A percentile compares a stretch with the other conserved stretches of the same genome.
Evolutionary conservation across 1,140 invertebrate genomes (phyloP).

Genomic region (Drosophila chauvacae): DNA sequence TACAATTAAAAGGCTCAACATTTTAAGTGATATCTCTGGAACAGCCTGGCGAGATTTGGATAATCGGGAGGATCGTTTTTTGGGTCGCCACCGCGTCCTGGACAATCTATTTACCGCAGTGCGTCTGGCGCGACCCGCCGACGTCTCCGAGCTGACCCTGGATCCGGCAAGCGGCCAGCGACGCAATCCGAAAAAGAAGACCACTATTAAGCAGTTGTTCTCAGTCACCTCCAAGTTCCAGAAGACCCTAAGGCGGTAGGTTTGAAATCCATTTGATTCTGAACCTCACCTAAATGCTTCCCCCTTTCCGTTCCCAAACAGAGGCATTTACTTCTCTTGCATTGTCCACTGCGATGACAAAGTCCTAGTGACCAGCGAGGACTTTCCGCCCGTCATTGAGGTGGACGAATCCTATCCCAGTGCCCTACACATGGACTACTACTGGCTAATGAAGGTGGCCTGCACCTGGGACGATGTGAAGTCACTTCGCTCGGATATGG

Average conservation of each 20-base stretch:
- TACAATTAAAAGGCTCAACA: not conserved
- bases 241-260: constrained; percentile 92
- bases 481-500: constrained; percentile 94
- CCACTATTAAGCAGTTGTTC: constrained; percentile 97
- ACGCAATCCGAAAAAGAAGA: constrained; percentile 91
- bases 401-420: constrained; percentile 97
- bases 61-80: constrained; percentile 86
- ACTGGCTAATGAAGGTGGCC: constrained; percentile 99
- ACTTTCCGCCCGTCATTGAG: constrained; percentile 97
- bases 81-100: constrained; percentile 89
- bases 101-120: constrained; percentile 91
- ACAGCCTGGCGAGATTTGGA: constrained; percentile 93
- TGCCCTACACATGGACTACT: constrained; percentile 95
- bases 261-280: not conserved
- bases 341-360: constrained; percentile 97
- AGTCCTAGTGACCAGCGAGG: constrained; percentile 97
- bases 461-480: constrained; percentile 98
- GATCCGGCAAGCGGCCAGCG: constrained; percentile 87
- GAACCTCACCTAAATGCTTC: not conserved
- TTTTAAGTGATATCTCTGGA: not conserved
- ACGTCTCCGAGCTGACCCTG: constrained; percentile 85
- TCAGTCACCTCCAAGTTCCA: constrained; percentile 97
- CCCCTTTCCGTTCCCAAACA: constrained; percentile 73
- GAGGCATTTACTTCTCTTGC: constrained; percentile 95
- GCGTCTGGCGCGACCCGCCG: constrained; percentile 87